A percentile compares a stretch with the other conserved stretches of the same genome.
Evolutionary conservation across 2,113 vertebrate genomes (phyloP).

Genomic region (Colistium nudipinnis): DNA sequence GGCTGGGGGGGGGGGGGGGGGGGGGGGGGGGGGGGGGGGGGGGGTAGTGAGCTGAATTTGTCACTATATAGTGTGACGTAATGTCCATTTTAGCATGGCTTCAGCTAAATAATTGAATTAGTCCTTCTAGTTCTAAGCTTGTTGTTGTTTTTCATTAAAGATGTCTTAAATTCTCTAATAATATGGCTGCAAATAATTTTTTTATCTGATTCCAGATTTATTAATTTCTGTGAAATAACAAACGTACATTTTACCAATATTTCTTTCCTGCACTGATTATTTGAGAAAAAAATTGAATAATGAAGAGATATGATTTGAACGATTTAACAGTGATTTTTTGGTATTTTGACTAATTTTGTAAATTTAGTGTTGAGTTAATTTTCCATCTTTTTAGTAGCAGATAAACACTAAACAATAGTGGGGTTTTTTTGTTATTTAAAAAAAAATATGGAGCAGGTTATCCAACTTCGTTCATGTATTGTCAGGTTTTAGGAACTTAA

Average conservation of each 20-base stretch:
- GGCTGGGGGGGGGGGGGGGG: constrained; percentile 50
- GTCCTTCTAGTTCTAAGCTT: no score
- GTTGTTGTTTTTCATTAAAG: no score
- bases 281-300: neutral
- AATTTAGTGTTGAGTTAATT: neutral
- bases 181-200: neutral
- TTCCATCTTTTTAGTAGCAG: neutral
- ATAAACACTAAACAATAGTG: neutral
- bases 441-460: neutral
- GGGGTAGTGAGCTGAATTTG: no score
- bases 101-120: no score
- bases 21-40: no score
- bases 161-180: no score
- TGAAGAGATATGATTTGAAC: neutral
- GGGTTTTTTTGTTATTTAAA: no score
- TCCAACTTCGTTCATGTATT: neutral
- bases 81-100: no score
- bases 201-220: neutral
- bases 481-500: neutral
- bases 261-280: neutral
- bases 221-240: neutral
- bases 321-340: neutral
- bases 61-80: no score
- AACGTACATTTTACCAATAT: neutral
- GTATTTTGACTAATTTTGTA: no score